Base-by-base conservation (phyloP, 2,113 vertebrate genomes). In the Silurus meridionalis region DNA sequence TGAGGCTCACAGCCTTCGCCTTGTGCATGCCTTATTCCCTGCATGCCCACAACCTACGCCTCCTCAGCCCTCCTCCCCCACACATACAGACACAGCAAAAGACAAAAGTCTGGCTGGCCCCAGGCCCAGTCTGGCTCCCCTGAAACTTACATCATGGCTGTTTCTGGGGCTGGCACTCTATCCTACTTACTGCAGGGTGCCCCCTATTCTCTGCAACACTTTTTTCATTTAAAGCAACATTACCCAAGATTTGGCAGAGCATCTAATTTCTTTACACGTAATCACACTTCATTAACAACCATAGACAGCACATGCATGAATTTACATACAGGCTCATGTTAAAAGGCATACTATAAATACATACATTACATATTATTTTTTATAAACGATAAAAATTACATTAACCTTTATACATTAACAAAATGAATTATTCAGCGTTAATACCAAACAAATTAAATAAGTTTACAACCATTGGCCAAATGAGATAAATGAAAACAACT, bases 1-100 rank as follows among this genome's bases (percentile, higher is more conserved):
- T 82, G 48, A 63, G 48, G 63, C 71, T 74, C 53, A 92, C 92
- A 91, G 91, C 88, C 85, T 69, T 60, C 80, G 81, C 90, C 89
- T 87, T 92, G 91, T 92, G 92, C 90, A 91, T 90, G 67, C 75
- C 91, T 86, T 92, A 91, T 92, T 91, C 93, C 89, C 64, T 82
- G 88, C 90, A 90, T 89, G 91, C 88, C 87, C 63, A 90, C 87
- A 52, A 82, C 89, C 91, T 90, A 93, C 90, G 91, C 89, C 87
- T 90, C 83, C 48, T 88, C 75, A 89, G 87, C 91, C 91, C 93
- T 90, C 67, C 88, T 84, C 52, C 71, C 52, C 5, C 19, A 23
- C 63, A 72, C 57, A 48, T 64, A 78, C 72, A 53, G 23, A 25
- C 82, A 69, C 74, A 79, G 37, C 60, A 83, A 81, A 71, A 69